phyloP scores from a whole-genome alignment of 2,113 vertebrate species.

The Puffinus mauretanicus region DNA sequence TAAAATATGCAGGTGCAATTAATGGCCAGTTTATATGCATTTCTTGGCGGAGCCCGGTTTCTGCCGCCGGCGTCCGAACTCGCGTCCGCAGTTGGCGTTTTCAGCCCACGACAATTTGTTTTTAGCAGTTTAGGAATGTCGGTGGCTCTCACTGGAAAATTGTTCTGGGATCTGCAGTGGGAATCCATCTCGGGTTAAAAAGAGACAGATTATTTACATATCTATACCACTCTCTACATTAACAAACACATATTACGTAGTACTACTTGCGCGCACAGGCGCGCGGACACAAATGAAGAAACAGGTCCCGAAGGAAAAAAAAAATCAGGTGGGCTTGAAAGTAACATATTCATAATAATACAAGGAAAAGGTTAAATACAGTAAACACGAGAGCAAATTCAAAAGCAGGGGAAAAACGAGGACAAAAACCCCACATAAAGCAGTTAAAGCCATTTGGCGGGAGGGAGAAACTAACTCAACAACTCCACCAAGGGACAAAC shows the following conservation, averaged over 20 bases:
- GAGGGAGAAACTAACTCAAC: constrained; percentile 77
- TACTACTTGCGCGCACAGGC: background rate
- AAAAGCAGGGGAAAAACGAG: constrained; percentile 19
- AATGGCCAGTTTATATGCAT: background rate
- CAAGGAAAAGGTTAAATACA: constrained; percentile 72
- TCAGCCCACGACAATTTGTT: background rate
- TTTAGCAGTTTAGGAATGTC: constrained; percentile 19
- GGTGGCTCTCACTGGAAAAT: constrained; percentile 26
- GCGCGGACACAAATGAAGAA: background rate
- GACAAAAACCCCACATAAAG: background rate
- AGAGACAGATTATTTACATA: background rate
- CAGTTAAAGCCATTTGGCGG: constrained; percentile 35
- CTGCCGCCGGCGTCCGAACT: background rate
- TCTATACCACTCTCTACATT: background rate
- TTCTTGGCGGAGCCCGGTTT: background rate
- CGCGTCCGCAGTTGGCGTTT: background rate
- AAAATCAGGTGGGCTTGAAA: constrained; percentile 8
- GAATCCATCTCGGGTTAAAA: background rate
- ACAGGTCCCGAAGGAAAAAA: background rate
- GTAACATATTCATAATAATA: constrained; percentile 43
- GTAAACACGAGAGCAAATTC: constrained; percentile 60
- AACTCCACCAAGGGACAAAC: constrained; percentile 82
- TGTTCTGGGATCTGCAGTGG: background rate
- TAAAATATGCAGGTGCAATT: background rate
- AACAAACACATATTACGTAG: background rate